phyloP scores from a whole-genome alignment of 2,113 vertebrate genomes.

The Caretta caretta region DNA sequence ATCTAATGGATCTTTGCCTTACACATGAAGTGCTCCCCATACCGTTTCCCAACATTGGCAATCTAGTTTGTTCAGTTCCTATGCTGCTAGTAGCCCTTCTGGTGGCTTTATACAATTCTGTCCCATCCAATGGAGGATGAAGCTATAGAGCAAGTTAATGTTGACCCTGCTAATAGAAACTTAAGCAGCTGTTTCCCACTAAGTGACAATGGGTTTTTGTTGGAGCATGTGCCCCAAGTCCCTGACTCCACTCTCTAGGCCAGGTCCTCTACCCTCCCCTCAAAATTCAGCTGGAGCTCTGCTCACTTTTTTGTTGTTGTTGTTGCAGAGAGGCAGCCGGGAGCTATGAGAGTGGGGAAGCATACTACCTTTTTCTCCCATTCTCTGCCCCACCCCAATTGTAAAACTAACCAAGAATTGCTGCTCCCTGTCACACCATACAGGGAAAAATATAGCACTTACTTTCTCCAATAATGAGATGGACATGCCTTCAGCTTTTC shows the following conservation, averaged over 20 bases:
- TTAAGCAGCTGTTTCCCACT: not conserved
- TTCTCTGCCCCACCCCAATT: not conserved
- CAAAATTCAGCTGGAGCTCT: not conserved
- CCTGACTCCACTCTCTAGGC: not conserved
- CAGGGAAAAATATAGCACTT: fast-evolving
- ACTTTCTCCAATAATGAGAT: not conserved
- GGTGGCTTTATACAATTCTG: not conserved
- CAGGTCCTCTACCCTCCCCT: not conserved
- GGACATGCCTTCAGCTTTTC: not conserved
- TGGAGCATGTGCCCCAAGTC: not conserved
- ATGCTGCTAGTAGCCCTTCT: not conserved
- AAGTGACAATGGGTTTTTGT: not conserved
- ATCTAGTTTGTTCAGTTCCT: not conserved
- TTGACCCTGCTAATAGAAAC: not conserved
- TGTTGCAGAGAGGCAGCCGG: not conserved
- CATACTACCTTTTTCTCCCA: not conserved
- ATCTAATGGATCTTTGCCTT: fast-evolving
- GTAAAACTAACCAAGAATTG: not conserved
- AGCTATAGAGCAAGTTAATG: not conserved
- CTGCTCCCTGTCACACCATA: not conserved
- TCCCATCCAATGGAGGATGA: not conserved
- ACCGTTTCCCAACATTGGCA: not conserved
- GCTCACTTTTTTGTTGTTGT: not conserved
- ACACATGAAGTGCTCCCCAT: not conserved
- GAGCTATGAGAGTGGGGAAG: not conserved